A percentile compares a stretch with the other conserved stretches of the same genome.
Evolutionary conservation across 2,113 vertebrate genomes (phyloP).

Genomic region (Polypterus senegalus): DNA sequence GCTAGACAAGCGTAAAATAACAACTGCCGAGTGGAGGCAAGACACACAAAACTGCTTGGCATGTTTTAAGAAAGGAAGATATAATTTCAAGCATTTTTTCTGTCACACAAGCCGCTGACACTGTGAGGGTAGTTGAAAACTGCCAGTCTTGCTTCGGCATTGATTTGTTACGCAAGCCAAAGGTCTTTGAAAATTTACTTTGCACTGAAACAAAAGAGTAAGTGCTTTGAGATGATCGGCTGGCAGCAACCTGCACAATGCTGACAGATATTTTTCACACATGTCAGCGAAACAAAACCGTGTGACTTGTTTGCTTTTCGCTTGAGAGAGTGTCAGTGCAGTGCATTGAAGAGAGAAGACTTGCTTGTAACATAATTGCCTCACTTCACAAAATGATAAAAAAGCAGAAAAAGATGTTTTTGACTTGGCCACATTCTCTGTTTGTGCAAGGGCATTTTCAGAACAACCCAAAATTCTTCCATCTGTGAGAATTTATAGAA

Average conservation of each 20-base stretch:
- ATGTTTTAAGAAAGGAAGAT: background rate
- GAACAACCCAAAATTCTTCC: no score
- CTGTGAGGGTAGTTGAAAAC: background rate
- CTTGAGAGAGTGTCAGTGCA: background rate
- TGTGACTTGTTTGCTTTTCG: background rate
- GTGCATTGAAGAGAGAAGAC: background rate
- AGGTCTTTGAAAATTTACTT: constrained; percentile 4
- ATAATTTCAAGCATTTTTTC: constrained; percentile 3
- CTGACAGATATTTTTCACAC: background rate
- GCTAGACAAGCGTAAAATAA: no score
- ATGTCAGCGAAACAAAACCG: background rate
- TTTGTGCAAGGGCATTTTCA: no score
- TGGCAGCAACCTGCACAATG: background rate
- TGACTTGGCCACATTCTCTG: no score
- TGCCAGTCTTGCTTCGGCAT: constrained; percentile 4
- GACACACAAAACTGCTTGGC: no score
- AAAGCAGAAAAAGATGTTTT: no score
- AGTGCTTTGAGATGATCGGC: constrained; percentile 3
- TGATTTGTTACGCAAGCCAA: constrained; percentile 4
- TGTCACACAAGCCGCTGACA: constrained; percentile 6
- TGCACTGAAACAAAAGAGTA: constrained; percentile 2
- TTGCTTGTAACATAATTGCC: background rate
- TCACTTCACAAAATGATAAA: background rate
- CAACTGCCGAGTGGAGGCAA: no score
- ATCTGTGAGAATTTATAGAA: no score